Percentiles rank a stretch among this genome's conserved stretches.
Evolutionary conservation across 2,888 invertebrate genomes (phyloP).

Genomic region (Phaedon cochleariae): DNA sequence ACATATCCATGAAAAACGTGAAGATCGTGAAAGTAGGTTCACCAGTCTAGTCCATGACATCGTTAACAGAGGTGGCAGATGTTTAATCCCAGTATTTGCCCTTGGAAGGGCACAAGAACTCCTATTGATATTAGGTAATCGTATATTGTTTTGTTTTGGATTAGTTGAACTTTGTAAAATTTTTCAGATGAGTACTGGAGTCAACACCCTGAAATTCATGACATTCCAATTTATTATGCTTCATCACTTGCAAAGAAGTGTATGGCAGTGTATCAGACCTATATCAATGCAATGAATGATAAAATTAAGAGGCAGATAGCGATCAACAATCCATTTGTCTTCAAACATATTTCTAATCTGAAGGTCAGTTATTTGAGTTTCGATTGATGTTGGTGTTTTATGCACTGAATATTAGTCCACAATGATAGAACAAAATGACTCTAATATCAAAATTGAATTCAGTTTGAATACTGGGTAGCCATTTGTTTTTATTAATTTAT

Average conservation of each 20-base stretch:
- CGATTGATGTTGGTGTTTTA: no score
- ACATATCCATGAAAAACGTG: conserved; percentile 97
- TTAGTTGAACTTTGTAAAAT: background rate
- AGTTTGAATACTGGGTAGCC: no score
- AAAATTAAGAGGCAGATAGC: conserved; percentile 95
- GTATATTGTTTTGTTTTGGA: background rate
- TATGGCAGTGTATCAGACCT: conserved; percentile 99
- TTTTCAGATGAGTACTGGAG: conserved; percentile 95
- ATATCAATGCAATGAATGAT: conserved; percentile 99
- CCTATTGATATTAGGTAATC: conserved; percentile 73
- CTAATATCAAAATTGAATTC: no score
- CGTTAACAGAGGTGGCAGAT: conserved; percentile 95
- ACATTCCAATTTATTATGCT: conserved; percentile 99
- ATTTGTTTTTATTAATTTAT: no score
- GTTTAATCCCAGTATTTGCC: conserved; percentile 98
- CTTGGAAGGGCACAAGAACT: conserved; percentile 97
- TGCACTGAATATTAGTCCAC: no score
- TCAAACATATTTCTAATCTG: conserved; percentile 94
- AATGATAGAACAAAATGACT: no score
- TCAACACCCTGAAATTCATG: conserved; percentile 95
- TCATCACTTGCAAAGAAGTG: conserved; percentile 99
- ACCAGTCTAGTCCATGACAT: conserved; percentile 95
- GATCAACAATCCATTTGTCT: conserved; percentile 98
- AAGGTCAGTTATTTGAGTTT: conserved; percentile 66
- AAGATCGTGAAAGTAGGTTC: conserved; percentile 94